A percentile compares a stretch with the other conserved stretches of the same genome.
These are phyloP conservation scores for Halichondria panicea DNA, from an alignment of 37 sponge, comb jelly and placozoan species.

Conservation along the genomic window DNA sequence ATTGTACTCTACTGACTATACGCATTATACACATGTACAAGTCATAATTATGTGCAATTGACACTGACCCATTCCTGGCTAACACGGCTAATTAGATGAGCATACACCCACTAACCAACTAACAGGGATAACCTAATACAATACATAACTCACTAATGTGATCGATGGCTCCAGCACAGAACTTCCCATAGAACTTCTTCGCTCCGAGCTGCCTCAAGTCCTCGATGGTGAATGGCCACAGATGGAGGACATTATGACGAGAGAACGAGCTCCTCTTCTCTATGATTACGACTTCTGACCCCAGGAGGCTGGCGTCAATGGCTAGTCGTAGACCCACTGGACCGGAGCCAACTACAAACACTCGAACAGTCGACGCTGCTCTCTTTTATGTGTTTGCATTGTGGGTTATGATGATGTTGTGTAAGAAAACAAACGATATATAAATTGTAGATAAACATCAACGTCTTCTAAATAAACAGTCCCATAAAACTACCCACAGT, in stretches of 20 bases:
- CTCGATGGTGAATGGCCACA: constrained; percentile 93
- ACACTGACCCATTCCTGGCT: neutral
- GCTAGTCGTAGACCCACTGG: constrained; percentile 85
- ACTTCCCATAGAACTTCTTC: constrained; percentile 90
- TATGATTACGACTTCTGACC: constrained; percentile 70
- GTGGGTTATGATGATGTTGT: neutral
- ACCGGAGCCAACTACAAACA: constrained; percentile 73
- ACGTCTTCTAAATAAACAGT: no score
- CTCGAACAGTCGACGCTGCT: constrained; percentile 24
- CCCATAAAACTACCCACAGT: no score
- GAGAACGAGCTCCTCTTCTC: constrained; percentile 84
- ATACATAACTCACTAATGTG: constrained; percentile 77
- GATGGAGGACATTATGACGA: constrained; percentile 90
- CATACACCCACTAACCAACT: no score
- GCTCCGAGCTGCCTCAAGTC: constrained; percentile 83
- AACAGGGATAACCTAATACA: no score
- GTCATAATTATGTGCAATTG: no score
- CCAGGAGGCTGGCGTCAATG: constrained; percentile 76
- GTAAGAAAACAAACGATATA: neutral
- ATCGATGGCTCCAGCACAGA: constrained; percentile 89
- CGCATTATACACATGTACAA: no score
- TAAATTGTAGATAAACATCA: no score
- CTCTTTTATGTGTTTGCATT: constrained; percentile 1
- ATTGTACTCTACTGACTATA: no score
- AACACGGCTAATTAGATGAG: neutral